A percentile compares a stretch with the other conserved stretches of the same genome.
Conservation (phyloP, 2,888 invertebrate species). For the Brachyopa scutellaris region DNA sequence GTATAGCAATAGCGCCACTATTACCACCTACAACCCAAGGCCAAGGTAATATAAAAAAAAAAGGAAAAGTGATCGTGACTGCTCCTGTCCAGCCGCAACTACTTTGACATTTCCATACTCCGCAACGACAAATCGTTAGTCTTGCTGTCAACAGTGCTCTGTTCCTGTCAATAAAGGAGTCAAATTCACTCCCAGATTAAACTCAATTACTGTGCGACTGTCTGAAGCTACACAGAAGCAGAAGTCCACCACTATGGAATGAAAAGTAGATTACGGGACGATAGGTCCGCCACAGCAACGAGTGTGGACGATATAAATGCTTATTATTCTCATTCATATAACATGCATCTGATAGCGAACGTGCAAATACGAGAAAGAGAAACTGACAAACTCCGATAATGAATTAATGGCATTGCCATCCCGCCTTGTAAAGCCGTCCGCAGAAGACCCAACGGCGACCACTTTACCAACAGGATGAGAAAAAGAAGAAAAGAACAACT, state of each 20-base stretch:
- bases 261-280: constrained; percentile 47
- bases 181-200: constrained; percentile 49
- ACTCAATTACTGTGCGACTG: constrained; percentile 43
- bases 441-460: constrained; percentile 15
- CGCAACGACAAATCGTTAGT: constrained; percentile 21
- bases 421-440: constrained; percentile 7
- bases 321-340: constrained; percentile 53
- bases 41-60: too few relatives aligned
- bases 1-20: too few relatives aligned
- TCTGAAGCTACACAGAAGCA: constrained; percentile 9
- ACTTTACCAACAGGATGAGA: not conserved
- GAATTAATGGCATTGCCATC: constrained; percentile 55
- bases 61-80: too few relatives aligned
- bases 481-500: constrained; percentile 1
- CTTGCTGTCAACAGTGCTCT: constrained; percentile 6
- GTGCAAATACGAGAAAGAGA: constrained; percentile 42
- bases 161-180: constrained; percentile 55
- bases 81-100: too few relatives aligned
- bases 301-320: constrained; percentile 13
- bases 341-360: constrained; percentile 60
- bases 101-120: constrained; percentile 29
- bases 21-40: too few relatives aligned
- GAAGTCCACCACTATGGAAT: constrained; percentile 14
- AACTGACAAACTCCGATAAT: constrained; percentile 28
- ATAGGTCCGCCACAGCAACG: constrained; percentile 15